These are phyloP conservation scores for Ectemnius cavifrons DNA, from an alignment of 2,888 invertebrate genomes.

Conservation along the genomic window DNA sequence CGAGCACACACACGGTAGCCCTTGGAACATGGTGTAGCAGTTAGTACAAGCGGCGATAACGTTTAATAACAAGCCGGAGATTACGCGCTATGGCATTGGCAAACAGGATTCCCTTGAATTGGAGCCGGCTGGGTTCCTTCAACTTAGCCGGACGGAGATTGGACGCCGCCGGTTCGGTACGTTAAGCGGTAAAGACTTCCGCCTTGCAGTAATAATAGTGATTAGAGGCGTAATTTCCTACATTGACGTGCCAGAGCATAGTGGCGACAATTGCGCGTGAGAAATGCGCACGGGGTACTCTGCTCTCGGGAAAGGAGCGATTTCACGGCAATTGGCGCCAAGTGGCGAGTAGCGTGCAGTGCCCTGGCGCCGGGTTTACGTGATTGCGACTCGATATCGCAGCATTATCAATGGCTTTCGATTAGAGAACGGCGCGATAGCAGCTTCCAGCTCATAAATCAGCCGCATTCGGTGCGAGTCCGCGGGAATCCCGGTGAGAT, in stretches of 20 bases:
- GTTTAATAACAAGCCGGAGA: neutral
- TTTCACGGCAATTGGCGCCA: slow-evolving; percentile 48
- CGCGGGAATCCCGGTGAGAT: slow-evolving; percentile 43
- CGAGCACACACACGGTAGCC: neutral
- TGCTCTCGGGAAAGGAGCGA: slow-evolving; percentile 31
- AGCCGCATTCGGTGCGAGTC: slow-evolving; percentile 50
- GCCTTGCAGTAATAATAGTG: slow-evolving; percentile 9
- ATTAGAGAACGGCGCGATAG: slow-evolving; percentile 67
- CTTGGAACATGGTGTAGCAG: neutral
- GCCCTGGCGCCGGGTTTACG: slow-evolving; percentile 60
- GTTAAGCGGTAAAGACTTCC: neutral
- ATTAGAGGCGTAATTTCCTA: slow-evolving; percentile 40
- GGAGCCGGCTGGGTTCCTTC: neutral
- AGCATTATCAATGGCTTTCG: slow-evolving; percentile 67
- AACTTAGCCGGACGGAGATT: neutral
- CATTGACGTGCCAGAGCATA: neutral
- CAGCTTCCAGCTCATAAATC: slow-evolving; percentile 56
- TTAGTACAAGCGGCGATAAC: neutral
- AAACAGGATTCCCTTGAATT: neutral
- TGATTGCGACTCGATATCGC: slow-evolving; percentile 54
- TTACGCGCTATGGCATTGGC: neutral
- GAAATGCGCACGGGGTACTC: slow-evolving; percentile 14
- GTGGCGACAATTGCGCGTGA: slow-evolving; percentile 25
- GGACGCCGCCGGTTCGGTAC: neutral
- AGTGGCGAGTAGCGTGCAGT: slow-evolving; percentile 24